Evolutionary conservation across 2,797 vertebrate species (phyloP).

Genomic region (Acrocephalus scirpaceus): DNA sequence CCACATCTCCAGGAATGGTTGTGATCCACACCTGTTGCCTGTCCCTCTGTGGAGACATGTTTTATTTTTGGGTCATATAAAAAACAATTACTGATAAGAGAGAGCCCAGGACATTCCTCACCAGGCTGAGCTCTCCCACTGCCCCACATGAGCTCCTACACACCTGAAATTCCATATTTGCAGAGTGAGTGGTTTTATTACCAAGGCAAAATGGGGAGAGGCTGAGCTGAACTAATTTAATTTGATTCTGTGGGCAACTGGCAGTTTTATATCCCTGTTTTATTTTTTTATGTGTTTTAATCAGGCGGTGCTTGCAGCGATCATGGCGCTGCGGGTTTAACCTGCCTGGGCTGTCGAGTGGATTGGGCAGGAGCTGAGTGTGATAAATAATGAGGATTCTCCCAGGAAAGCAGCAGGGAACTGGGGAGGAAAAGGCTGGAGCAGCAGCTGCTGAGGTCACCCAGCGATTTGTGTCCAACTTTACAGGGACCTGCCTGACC

Average conservation of each 20-base stretch:
- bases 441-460: neutral
- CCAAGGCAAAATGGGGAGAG: neutral
- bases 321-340: accelerated
- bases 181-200: neutral
- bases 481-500: neutral
- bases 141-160: neutral
- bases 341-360: neutral
- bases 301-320: neutral
- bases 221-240: neutral
- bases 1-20: neutral
- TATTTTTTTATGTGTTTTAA: neutral
- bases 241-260: neutral
- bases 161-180: neutral
- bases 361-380: neutral
- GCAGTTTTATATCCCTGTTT: neutral
- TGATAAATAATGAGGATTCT: neutral
- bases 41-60: neutral
- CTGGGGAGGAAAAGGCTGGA: neutral
- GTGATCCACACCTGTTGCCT: neutral
- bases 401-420: neutral
- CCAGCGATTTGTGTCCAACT: neutral
- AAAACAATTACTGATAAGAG: accelerated
- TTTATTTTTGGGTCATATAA: neutral
- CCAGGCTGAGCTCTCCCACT: neutral
- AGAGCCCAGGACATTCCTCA: too few species aligned